Evolutionary conservation across 2,113 vertebrate genomes (phyloP).

Genomic region (Electrona antarctica): DNA sequence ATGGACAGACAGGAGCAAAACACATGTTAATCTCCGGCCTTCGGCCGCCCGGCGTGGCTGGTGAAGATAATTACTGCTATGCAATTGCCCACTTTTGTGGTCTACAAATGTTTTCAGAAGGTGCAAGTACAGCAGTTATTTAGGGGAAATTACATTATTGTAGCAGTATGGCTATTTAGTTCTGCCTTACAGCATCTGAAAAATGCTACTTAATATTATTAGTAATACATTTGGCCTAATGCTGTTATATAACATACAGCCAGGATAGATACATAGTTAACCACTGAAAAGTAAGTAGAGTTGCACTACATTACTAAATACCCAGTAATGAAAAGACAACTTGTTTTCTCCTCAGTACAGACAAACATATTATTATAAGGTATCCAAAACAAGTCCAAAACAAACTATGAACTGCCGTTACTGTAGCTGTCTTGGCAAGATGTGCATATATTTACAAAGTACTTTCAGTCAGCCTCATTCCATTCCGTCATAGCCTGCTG

Average conservation of each 20-base stretch:
- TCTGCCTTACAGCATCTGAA: neutral
- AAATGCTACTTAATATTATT: neutral
- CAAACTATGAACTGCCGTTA: conserved; percentile 40
- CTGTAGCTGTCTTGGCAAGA: neutral
- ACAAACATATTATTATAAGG: too few relatives aligned
- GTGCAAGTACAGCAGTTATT: neutral
- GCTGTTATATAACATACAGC: too few relatives aligned
- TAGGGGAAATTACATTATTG: neutral
- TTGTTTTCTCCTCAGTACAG: too few relatives aligned
- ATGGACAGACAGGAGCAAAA: too few relatives aligned
- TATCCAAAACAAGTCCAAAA: conserved; percentile 35
- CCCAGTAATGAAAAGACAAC: too few relatives aligned
- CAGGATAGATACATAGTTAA: too few relatives aligned
- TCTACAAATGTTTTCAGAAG: neutral
- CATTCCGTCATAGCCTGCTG: conserved; percentile 53
- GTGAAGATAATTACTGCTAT: neutral
- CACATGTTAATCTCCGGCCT: too few relatives aligned
- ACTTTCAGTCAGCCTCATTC: conserved; percentile 31
- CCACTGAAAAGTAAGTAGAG: too few relatives aligned
- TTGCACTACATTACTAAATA: too few relatives aligned
- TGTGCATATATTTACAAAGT: conserved; percentile 41
- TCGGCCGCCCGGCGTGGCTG: too few relatives aligned
- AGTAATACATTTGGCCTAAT: too few relatives aligned
- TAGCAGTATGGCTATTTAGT: neutral
- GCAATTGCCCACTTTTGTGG: neutral